Percentiles rank a stretch among this genome's conserved stretches.
Conservation (phyloP, 1,140 invertebrate genomes). For the Hydropsyche tenuis region DNA sequence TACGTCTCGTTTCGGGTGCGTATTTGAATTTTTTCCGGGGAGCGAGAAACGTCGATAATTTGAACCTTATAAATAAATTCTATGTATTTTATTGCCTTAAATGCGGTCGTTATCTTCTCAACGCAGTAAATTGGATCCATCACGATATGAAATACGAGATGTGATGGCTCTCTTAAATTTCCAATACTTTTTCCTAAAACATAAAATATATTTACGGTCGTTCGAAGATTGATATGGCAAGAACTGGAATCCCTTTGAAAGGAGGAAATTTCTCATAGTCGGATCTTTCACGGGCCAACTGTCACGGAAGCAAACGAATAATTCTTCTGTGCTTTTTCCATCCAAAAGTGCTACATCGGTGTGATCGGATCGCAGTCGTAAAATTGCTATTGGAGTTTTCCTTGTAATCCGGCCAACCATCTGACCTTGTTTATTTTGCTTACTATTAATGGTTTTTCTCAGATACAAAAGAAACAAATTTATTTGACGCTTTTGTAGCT, state of each 20-base stretch:
- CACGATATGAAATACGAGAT: conserved; percentile 40
- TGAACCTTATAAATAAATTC: conserved; percentile 37
- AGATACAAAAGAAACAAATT: too few relatives aligned
- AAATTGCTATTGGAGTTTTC: too few relatives aligned
- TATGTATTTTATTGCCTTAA: conserved; percentile 32
- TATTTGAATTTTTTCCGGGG: too few relatives aligned
- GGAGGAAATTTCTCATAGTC: background rate
- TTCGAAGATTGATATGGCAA: conserved; percentile 15
- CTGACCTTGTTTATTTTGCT: too few relatives aligned
- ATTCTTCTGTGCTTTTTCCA: background rate
- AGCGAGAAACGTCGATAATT: conserved; percentile 20
- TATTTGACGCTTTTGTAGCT: too few relatives aligned
- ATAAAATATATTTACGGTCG: conserved; percentile 37
- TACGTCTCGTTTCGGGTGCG: too few relatives aligned
- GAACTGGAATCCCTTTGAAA: conserved; percentile 22
- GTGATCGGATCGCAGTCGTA: too few relatives aligned
- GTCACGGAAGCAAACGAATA: conserved; percentile 17
- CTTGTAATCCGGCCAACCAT: too few relatives aligned
- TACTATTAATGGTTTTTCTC: too few relatives aligned
- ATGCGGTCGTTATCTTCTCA: conserved; percentile 38
- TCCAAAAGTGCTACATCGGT: too few relatives aligned
- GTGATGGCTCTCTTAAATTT: conserved; percentile 41
- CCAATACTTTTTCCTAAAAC: conserved; percentile 35
- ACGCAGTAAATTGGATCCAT: conserved; percentile 41
- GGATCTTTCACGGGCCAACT: background rate